Evolutionary conservation across 2,888 invertebrate genomes (phyloP), one percentile per base, ranked within the genome.

Genomic region (Orthonevra nobilis): DNA sequence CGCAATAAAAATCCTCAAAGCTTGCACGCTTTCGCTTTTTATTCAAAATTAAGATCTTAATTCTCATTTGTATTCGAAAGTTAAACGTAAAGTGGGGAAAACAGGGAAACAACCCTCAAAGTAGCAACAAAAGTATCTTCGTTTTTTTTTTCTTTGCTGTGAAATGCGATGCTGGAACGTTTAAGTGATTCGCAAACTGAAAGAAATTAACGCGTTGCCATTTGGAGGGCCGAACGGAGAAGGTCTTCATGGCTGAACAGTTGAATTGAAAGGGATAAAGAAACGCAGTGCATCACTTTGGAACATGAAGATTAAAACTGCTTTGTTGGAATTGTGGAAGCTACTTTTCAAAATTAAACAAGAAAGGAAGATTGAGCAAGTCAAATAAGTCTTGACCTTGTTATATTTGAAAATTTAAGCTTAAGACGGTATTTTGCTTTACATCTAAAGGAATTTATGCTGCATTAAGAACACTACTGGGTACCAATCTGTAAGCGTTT

Each of bases 91-190:
- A 56, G 66, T 36, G 46, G n/a, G n/a, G n/a, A 66, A 46, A 54
- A 56, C 9, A 36, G 56, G 20, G 26, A 28, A 46, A 54, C 26
- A 36, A 26, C 36, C 20, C 28, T 46, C 19, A 56, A 66, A 46
- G 36, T 44, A 56, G 66, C 56, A 66, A n/a, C 34, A 66, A 66
- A 64, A 66, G n/a, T n/a, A n/a, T n/a, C n/a, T n/a, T n/a, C n/a
- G n/a, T n/a, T n/a, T n/a, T n/a, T n/a, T n/a, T n/a, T n/a, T 66
- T 44, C 56, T 56, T 66, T 54, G 56, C 56, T 66, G 66, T 66
- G 36, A 66, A 46, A 56, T 28, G 44, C 34, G 36, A 36, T 46
- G 44, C 44, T 52, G 34, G 28, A 54, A 26, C 26, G 42, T 56
- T 66, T 46, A 66, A 66, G 46, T 20, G 46, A 56, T 56, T 56